Conservation (phyloP, 2,113 vertebrate species). For the Rutilus rutilus region DNA sequence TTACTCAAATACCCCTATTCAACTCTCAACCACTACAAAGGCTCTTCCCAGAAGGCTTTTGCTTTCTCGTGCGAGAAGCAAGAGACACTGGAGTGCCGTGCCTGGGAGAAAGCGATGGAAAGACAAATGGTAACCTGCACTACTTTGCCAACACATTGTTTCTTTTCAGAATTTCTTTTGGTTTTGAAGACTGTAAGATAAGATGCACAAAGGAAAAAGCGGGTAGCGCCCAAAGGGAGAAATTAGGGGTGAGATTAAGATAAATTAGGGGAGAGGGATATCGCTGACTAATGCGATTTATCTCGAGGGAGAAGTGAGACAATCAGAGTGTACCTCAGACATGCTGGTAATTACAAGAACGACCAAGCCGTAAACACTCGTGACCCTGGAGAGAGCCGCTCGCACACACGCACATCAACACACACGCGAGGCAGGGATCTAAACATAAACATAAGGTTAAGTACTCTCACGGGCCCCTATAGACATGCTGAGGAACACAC, state of each 20-base stretch:
- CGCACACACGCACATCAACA: conserved; percentile 35
- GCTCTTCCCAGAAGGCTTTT: conserved; percentile 73
- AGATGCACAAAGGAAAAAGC: conserved; percentile 42
- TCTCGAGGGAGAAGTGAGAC: conserved; percentile 53
- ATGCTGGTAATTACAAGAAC: conserved; percentile 73
- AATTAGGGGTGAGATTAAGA: conserved; percentile 58
- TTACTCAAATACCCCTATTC: conserved; percentile 78
- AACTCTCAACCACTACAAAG: conserved; percentile 71
- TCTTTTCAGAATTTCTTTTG: conserved; percentile 61
- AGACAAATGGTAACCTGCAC: conserved; percentile 38
- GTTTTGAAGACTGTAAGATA: conserved; percentile 72
- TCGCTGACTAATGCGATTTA: conserved; percentile 62
- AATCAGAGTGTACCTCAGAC: conserved; percentile 54
- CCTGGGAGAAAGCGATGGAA: not conserved
- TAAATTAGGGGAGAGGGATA: conserved; percentile 62
- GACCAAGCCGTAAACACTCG: conserved; percentile 69
- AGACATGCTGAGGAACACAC: not conserved
- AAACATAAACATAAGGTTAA: conserved; percentile 31
- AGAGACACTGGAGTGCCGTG: conserved; percentile 38
- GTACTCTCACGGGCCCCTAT: not conserved
- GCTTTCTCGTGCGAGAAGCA: conserved; percentile 69
- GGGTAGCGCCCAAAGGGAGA: conserved; percentile 66
- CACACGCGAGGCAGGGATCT: conserved; percentile 52
- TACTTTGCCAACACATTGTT: conserved; percentile 60
- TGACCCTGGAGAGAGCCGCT: conserved; percentile 61